phyloP scores from a whole-genome alignment of 2,797 vertebrate genomes.

The Neosilurus hyrtlii region DNA sequence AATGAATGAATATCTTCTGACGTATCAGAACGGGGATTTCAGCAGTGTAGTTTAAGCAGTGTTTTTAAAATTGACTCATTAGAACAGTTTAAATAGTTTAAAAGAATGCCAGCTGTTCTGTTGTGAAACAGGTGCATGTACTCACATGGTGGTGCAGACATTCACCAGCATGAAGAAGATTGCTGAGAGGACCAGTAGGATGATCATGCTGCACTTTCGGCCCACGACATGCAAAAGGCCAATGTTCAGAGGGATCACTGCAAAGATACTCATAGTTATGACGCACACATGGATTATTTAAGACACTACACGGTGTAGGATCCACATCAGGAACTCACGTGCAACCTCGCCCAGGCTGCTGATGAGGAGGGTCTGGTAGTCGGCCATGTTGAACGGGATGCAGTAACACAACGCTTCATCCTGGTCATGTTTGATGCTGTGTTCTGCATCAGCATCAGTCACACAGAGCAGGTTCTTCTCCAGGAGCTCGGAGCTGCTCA shows the following conservation, averaged over 20 bases:
- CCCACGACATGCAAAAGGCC: constrained; percentile 82
- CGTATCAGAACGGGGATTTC: not conserved
- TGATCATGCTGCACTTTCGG: constrained; percentile 75
- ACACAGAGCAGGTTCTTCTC: constrained; percentile 84
- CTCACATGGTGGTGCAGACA: constrained; percentile 87
- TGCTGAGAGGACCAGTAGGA: constrained; percentile 80
- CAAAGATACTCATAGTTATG: constrained; percentile 9
- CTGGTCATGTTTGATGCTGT: constrained; percentile 53
- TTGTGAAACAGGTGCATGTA: not conserved
- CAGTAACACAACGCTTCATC: constrained; percentile 76
- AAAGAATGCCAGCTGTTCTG: not conserved
- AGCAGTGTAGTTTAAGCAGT: not conserved
- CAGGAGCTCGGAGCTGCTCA: constrained; percentile 87
- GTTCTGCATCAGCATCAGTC: constrained; percentile 45
- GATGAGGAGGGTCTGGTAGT: constrained; percentile 89
- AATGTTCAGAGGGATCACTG: constrained; percentile 90
- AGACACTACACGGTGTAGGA: not conserved
- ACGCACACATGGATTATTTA: too few species aligned
- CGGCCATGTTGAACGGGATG: constrained; percentile 70
- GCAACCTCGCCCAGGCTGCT: constrained; percentile 87
- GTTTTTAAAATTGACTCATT: not conserved
- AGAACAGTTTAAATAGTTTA: not conserved
- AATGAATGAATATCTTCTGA: not conserved
- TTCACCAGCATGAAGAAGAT: constrained; percentile 86
- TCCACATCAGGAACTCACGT: constrained; percentile 64